Percentiles rank a stretch among this genome's conserved stretches.
These are phyloP conservation scores for Meandrina meandrites DNA, from an alignment of 92 coral and sea anemone genomes.

Conservation along the genomic window DNA sequence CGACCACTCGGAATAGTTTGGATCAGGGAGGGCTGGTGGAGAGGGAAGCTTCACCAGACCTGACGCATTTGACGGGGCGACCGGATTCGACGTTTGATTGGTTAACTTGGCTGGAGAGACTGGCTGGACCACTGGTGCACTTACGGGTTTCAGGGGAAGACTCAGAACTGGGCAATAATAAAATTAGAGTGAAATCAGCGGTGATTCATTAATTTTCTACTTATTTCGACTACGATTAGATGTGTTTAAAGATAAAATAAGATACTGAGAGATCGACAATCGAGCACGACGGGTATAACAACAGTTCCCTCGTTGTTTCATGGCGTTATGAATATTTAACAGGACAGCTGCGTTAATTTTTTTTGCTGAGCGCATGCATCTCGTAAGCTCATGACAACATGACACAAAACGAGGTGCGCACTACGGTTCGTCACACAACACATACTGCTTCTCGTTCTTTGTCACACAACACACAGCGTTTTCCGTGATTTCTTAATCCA, in stretches of 20 bases:
- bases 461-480: not conserved
- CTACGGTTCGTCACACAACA: not conserved
- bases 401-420: no score
- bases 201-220: not conserved
- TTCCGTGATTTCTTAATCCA: no score
- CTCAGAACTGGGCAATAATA: not conserved
- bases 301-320: no score
- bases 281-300: no score
- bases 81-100: not conserved
- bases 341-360: no score
- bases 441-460: not conserved
- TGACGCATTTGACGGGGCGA: not conserved
- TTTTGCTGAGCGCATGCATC: no score
- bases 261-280: not conserved
- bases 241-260: not conserved
- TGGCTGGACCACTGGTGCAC: not conserved
- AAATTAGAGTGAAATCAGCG: not conserved
- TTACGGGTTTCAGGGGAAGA: not conserved
- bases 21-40: not conserved
- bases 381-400: no score
- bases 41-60: not conserved
- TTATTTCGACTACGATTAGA: not conserved
- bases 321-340: no score
- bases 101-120: not conserved
- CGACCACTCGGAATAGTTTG: slow-evolving; percentile 47